Percentiles rank a stretch among this genome's conserved stretches.
Conservation (phyloP, 1,140 invertebrate genomes). For the Ruditapes philippinarum region DNA sequence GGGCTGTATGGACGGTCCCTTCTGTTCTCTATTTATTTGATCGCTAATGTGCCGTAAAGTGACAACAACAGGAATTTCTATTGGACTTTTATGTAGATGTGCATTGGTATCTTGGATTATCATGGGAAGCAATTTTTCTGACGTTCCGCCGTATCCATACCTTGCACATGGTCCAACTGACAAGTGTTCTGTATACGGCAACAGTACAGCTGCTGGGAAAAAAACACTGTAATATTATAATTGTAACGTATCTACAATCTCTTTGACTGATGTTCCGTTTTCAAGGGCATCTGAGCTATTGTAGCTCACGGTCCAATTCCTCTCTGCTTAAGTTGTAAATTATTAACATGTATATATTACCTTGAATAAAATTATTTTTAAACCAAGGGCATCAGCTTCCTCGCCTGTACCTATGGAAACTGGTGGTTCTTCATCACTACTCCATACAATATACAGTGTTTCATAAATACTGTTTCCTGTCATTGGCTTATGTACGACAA, state of each 20-base stretch:
- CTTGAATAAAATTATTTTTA: too few species aligned
- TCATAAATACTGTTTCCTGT: background rate
- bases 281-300: background rate
- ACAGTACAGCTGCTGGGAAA: too few species aligned
- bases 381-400: too few species aligned
- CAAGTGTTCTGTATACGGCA: background rate
- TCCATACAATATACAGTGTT: background rate
- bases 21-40: background rate
- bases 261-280: background rate
- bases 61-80: background rate
- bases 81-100: background rate
- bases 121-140: slow-evolving; percentile 6
- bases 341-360: too few species aligned
- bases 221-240: background rate
- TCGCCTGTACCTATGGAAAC: too few species aligned
- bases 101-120: background rate
- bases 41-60: background rate
- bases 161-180: background rate
- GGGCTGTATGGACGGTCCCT: slow-evolving; percentile 30
- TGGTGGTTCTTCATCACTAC: background rate
- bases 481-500: background rate
- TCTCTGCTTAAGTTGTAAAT: too few species aligned
- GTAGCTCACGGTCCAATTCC: too few species aligned
- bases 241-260: too few species aligned
- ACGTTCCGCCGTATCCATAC: background rate